A percentile compares a stretch with the other conserved stretches of the same genome.
These are phyloP conservation scores for Myrmecobius fasciatus DNA, from an alignment of 2,113 vertebrate genomes.

Conservation along the genomic window DNA sequence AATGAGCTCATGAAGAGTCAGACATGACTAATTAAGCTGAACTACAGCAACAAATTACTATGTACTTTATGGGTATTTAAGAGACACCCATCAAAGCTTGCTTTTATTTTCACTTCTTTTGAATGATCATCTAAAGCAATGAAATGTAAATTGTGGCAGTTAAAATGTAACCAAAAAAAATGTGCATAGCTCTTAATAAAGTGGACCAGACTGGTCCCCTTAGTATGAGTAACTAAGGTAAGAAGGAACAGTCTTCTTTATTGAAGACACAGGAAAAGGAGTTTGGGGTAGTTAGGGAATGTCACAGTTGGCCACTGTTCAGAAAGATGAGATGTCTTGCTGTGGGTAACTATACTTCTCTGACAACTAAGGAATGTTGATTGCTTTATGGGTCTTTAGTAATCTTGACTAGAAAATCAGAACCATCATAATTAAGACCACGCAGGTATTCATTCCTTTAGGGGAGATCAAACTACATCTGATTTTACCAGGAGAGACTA, in stretches of 20 bases:
- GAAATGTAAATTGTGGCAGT: not conserved
- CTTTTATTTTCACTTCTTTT: not conserved
- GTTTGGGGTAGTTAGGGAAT: not conserved
- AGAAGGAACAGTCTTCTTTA: not conserved
- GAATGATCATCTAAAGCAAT: not conserved
- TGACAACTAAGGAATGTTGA: not conserved
- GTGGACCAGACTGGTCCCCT: not conserved
- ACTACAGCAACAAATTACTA: not conserved
- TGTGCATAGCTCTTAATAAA: not conserved
- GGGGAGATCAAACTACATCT: not conserved
- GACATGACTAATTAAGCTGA: no score
- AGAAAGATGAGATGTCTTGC: not conserved
- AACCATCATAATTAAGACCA: not conserved
- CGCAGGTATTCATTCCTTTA: not conserved
- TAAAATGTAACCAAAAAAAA: no score
- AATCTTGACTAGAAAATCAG: not conserved
- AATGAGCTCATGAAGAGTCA: no score
- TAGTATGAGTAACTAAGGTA: not conserved
- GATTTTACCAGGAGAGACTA: no score
- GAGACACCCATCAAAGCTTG: not conserved
- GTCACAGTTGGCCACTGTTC: not conserved
- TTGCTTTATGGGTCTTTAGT: not conserved
- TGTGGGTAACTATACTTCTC: not conserved
- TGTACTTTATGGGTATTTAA: not conserved
- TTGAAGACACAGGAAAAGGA: not conserved